Base-by-base conservation (phyloP, 2,113 vertebrate genomes). In the Oryzias javanicus region DNA sequence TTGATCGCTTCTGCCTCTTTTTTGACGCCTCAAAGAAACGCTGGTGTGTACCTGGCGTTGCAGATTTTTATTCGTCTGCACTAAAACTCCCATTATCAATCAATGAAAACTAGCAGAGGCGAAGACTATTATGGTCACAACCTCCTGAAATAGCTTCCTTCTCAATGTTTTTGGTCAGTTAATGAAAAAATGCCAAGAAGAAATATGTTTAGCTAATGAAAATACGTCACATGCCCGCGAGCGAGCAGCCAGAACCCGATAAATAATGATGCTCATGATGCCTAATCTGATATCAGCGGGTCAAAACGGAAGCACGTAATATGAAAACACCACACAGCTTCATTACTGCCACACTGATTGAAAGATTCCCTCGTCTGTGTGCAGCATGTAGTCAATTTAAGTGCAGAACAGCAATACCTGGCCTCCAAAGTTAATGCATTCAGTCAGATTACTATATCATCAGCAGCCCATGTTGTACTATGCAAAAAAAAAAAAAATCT, bases 241-340 rank as follows among this genome's bases (percentile, higher is more conserved):
- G 55, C 54, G 42, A 45, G 53, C 69, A 76, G 35, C 44, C 24
- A 59, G 67, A 62, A 47, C 55, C 67, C 50, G 49, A 49, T 57
- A 66, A 66, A 70, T 76, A 55, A 78, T 64, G 60, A 60, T 17
- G 13, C 15, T 65, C 67, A 68, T 55, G 59, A 81, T 70, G 63
- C 54, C 18, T 55, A 47, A 65, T 62, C 18, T 51, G 44, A 57
- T 64, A 49, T 56, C 60, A 60, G 18, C 18, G 47, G 49, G 67
- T 63, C 50, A 67, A 66, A 78, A 66, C 63, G 51, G 55, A 79
- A 45, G 27, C 61, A 72, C 69, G 64, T 35, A 40, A 19, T 49
- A 51, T 3, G n/a, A 66, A 64, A 70, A 41, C 20, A 24, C 16
- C 24, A 53, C 59, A 24, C 40, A 70, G 54, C 25, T 59, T 60